A percentile compares a stretch with the other conserved stretches of the same genome.
Conservation (phyloP, 2,113 vertebrate genomes). For the Etia nguti region DNA sequence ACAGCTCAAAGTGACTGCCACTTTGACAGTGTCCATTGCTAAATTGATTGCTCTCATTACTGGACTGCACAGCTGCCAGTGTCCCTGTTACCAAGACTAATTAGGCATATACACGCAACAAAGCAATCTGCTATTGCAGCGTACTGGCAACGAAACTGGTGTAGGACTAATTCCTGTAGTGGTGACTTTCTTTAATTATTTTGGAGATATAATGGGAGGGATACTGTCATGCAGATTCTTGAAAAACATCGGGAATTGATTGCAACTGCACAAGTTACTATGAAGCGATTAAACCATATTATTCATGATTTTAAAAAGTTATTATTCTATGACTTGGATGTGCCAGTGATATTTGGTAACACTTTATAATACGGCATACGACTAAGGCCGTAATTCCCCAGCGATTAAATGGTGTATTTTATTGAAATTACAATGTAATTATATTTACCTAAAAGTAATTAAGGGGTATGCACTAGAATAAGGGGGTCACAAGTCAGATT, state of each 20-base stretch:
- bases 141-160: not conserved
- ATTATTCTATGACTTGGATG: not conserved
- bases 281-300: not conserved
- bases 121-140: slow-evolving; percentile 31
- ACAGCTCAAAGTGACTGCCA: slow-evolving; percentile 1
- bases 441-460: not conserved
- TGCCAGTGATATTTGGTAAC: not conserved
- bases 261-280: not conserved
- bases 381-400: not conserved
- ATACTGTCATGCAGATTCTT: not conserved
- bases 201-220: not conserved
- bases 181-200: not conserved
- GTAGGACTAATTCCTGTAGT: not conserved
- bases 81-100: slow-evolving; percentile 42
- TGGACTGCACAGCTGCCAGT: slow-evolving; percentile 5
- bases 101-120: slow-evolving; percentile 35
- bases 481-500: not conserved
- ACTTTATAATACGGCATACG: not conserved
- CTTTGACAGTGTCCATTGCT: slow-evolving; percentile 14
- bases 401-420: not conserved
- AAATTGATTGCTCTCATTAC: slow-evolving; percentile 56
- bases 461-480: not conserved
- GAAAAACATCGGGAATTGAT: not conserved
- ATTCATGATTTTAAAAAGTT: not conserved
- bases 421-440: not conserved